A percentile compares a stretch with the other conserved stretches of the same genome.
Evolutionary conservation across 2,888 invertebrate species (phyloP).

Genomic region (Nesidiocoris tenuis): DNA sequence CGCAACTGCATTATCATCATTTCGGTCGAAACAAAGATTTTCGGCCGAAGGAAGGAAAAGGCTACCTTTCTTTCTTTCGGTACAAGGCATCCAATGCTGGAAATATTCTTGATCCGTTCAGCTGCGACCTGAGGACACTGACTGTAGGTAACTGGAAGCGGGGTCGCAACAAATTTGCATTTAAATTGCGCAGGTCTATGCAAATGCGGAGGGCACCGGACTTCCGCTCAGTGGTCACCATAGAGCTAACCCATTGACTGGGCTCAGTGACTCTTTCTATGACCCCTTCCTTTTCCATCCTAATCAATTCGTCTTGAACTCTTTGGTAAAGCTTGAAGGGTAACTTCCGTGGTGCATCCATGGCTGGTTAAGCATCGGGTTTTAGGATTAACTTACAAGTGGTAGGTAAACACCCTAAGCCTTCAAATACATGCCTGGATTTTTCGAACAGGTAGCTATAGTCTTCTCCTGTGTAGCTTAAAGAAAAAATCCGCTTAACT

Average conservation of each 20-base stretch:
- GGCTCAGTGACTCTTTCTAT: slow-evolving; percentile 5
- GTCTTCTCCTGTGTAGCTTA: background rate
- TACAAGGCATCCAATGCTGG: slow-evolving; percentile 5
- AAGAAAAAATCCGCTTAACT: background rate
- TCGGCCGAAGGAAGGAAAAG: no score
- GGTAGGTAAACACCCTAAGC: slow-evolving; percentile 7
- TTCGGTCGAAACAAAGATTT: no score
- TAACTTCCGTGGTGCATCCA: background rate
- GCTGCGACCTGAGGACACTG: background rate
- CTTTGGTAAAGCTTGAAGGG: slow-evolving; percentile 5
- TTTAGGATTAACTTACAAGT: background rate
- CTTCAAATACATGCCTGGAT: background rate
- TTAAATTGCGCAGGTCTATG: slow-evolving; percentile 3
- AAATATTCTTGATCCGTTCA: slow-evolving; percentile 9
- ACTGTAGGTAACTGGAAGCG: slow-evolving; percentile 16
- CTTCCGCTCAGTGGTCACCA: background rate
- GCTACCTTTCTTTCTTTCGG: no score
- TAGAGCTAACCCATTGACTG: background rate
- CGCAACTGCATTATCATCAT: no score
- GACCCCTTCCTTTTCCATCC: slow-evolving; percentile 8
- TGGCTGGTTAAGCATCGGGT: slow-evolving; percentile 1
- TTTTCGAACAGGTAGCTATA: background rate
- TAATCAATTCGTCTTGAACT: background rate
- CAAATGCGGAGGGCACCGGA: background rate
- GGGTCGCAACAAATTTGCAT: slow-evolving; percentile 1